A percentile compares a stretch with the other conserved stretches of the same genome.
phyloP scores from a whole-genome alignment of 2,888 invertebrate genomes.

The Rhyacophila evoluta region DNA sequence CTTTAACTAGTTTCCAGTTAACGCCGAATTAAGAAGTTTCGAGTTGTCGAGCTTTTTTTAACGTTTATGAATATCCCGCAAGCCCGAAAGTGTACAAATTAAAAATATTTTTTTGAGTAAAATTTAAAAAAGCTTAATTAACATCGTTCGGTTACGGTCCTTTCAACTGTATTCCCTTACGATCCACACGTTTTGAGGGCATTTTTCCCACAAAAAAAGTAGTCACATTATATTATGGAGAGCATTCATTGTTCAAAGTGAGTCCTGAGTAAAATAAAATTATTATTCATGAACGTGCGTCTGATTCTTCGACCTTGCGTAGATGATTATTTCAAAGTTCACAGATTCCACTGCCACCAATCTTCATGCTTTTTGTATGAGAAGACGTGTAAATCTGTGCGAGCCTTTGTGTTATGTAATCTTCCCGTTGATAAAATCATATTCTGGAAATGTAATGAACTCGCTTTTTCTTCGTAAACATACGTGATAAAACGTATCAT shows the following conservation, averaged over 20 bases:
- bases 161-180: not conserved
- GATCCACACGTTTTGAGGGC: not conserved
- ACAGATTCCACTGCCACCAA: not conserved
- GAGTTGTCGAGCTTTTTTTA: too few relatives aligned
- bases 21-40: too few relatives aligned
- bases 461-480: slow-evolving; percentile 14
- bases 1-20: too few relatives aligned
- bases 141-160: not conserved
- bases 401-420: slow-evolving; percentile 10
- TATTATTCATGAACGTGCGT: slow-evolving; percentile 36
- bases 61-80: too few relatives aligned
- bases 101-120: too few relatives aligned
- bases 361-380: slow-evolving; percentile 16
- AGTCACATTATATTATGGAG: slow-evolving; percentile 17
- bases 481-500: slow-evolving; percentile 7
- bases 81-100: too few relatives aligned
- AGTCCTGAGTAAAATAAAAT: not conserved
- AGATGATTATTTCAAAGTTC: slow-evolving; percentile 32
- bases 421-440: slow-evolving; percentile 25
- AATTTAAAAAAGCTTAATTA: too few relatives aligned
- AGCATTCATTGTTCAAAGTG: not conserved
- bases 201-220: slow-evolving; percentile 17
- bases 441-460: not conserved
- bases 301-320: slow-evolving; percentile 20
- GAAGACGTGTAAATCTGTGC: slow-evolving; percentile 14